Evolutionary conservation across 2,797 vertebrate genomes (phyloP).

Genomic region (Percopsis omiscomaycus): DNA sequence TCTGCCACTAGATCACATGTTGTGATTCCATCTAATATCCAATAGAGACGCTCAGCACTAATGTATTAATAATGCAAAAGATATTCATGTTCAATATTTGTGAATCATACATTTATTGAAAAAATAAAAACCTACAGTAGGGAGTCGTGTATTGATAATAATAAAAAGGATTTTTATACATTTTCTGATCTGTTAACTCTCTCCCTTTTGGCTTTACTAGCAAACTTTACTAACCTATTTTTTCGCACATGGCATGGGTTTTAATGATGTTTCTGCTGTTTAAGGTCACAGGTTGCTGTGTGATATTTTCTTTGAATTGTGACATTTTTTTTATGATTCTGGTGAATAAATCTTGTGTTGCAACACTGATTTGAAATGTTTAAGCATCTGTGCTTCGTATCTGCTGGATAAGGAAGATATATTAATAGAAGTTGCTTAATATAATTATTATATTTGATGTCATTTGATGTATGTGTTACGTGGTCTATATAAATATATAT

Average conservation of each 20-base stretch:
- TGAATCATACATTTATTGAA: conserved; percentile 92
- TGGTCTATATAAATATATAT: no score
- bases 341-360: conserved; percentile 98
- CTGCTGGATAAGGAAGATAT: background rate
- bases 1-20: conserved; percentile 91
- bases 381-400: background rate
- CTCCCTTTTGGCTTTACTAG: conserved; percentile 57
- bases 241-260: conserved; percentile 93
- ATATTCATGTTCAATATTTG: conserved; percentile 91
- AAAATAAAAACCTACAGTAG: conserved; percentile 82
- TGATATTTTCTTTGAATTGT: conserved; percentile 99
- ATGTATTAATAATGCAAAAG: conserved; percentile 85
- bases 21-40: conserved; percentile 89
- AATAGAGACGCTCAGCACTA: conserved; percentile 86
- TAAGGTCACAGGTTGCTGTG: conserved; percentile 94
- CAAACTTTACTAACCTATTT: conserved; percentile 85
- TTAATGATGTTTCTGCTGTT: conserved; percentile 96
- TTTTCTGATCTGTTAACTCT: conserved; percentile 75
- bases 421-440: background rate
- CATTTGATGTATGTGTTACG: no score
- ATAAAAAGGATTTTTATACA: conserved; percentile 88
- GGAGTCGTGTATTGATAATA: conserved; percentile 90
- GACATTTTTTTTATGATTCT: conserved; percentile 99
- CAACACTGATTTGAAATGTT: conserved; percentile 53
- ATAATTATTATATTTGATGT: no score